phyloP scores from a whole-genome alignment of 2,797 vertebrate genomes.

The Streptopelia turtur region DNA sequence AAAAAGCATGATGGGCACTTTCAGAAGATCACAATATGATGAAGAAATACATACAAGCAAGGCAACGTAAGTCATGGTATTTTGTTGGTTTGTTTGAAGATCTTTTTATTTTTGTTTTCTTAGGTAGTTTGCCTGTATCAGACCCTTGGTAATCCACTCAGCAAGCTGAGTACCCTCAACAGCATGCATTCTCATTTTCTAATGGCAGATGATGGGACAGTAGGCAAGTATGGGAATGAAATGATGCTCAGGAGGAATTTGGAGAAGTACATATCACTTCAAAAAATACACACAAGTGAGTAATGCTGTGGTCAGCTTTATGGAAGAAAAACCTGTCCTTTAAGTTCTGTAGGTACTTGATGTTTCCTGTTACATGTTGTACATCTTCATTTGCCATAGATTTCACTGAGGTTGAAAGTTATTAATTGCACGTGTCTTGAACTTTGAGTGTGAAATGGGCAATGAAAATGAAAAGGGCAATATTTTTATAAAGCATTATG shows the following conservation, averaged over 20 bases:
- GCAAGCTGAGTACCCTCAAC: slow-evolving; percentile 91
- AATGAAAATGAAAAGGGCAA: neutral
- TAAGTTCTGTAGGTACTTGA: neutral
- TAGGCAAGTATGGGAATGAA: slow-evolving; percentile 92
- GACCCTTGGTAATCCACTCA: slow-evolving; percentile 90
- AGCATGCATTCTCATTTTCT: slow-evolving; percentile 96
- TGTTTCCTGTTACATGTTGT: neutral
- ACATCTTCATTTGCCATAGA: neutral
- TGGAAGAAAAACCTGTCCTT: neutral
- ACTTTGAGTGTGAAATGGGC: neutral
- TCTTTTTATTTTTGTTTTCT: slow-evolving; percentile 39
- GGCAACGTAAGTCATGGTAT: neutral
- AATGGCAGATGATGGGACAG: slow-evolving; percentile 92
- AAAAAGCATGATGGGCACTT: neutral
- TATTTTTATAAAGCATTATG: neutral
- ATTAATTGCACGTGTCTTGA: neutral
- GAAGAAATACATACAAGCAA: neutral
- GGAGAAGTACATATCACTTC: slow-evolving; percentile 90
- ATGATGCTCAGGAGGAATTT: slow-evolving; percentile 88
- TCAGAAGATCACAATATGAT: neutral
- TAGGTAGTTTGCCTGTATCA: slow-evolving; percentile 93
- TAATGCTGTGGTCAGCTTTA: slow-evolving; percentile 13
- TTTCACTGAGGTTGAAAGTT: neutral
- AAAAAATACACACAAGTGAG: slow-evolving; percentile 94
- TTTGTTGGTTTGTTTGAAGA: neutral